Evolutionary conservation across 2,888 invertebrate species (phyloP).

Genomic region (Idaea aversata): DNA sequence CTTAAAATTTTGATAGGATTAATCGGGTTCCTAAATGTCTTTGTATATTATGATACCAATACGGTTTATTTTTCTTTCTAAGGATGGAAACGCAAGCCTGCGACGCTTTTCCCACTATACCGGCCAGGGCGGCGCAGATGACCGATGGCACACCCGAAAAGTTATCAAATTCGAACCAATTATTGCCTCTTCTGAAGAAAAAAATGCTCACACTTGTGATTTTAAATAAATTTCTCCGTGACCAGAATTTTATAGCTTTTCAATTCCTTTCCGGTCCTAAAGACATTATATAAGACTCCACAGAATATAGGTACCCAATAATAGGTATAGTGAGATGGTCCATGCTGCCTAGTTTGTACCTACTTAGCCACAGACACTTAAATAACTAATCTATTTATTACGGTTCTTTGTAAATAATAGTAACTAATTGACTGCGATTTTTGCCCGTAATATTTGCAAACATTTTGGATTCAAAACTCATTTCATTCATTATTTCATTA

Average conservation of each 20-base stretch:
- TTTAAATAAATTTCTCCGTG: background rate
- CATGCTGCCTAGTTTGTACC: no score
- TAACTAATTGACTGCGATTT: no score
- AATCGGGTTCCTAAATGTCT: no score
- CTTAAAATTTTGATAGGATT: no score
- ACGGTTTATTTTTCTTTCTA: background rate
- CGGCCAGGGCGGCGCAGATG: background rate
- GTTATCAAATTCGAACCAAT: conserved; percentile 14
- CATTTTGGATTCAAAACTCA: no score
- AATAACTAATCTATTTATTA: no score
- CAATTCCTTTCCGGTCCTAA: background rate
- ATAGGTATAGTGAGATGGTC: background rate
- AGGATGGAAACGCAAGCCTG: background rate
- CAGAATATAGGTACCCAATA: background rate
- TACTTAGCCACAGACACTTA: no score
- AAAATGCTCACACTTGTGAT: background rate
- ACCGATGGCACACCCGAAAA: background rate
- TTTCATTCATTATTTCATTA: no score
- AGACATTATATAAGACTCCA: background rate
- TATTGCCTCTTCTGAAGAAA: background rate
- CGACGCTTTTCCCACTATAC: background rate
- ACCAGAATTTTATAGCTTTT: background rate
- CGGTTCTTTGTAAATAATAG: no score
- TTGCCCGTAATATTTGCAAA: no score
- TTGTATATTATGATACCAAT: no score